Base-by-base conservation (phyloP, 2,888 invertebrate genomes). In the Temnothorax unifasciatus region DNA sequence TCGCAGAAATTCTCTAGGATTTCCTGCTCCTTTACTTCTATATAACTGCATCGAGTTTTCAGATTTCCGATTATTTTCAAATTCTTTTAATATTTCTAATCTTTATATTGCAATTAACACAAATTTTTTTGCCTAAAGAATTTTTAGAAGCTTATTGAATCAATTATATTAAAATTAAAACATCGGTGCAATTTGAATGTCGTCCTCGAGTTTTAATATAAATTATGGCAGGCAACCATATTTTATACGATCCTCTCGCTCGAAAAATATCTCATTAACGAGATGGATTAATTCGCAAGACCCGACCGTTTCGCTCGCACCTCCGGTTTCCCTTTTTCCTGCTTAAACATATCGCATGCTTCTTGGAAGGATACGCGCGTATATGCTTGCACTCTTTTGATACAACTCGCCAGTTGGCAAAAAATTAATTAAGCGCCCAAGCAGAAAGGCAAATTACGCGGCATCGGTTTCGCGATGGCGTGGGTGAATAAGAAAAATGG, bases 381-480 rank as follows among this genome's bases (percentile, higher is more conserved):
- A 68, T 25, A 68, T 25, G n/a, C 47, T 15, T 15, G 21, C 6
- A 25, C 25, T 50, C 50, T 64, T 81, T 81, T 61, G 18, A 47
- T 61, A 71, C 34, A 18, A 71, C 21, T 59, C 25, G 38, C 21
- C 13, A 6, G 69, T 77, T 29, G 44, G 47, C 71, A 71, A 81
- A 81, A 71, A 81, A 73, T 81, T 73, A 81, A 81, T 81, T 81
- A 81, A 73, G 59, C 79, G 47, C 25, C 18, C 13, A 73, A 18
- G 59, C 25, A 50, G 50, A 59, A 59, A 25, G 18, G 59, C 50
- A 73, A 73, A 81, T 73, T 81, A 61, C 38, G 38, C 38, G 47
- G 59, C 73, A 73, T 81, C 47, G 79, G 47, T 79, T 79, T 79
- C 47, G 11, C 71, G 47, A 5, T 59, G 59, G 25, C 25, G 74